phyloP scores from a whole-genome alignment of 2,888 invertebrate genomes.

The Apamea monoglypha region DNA sequence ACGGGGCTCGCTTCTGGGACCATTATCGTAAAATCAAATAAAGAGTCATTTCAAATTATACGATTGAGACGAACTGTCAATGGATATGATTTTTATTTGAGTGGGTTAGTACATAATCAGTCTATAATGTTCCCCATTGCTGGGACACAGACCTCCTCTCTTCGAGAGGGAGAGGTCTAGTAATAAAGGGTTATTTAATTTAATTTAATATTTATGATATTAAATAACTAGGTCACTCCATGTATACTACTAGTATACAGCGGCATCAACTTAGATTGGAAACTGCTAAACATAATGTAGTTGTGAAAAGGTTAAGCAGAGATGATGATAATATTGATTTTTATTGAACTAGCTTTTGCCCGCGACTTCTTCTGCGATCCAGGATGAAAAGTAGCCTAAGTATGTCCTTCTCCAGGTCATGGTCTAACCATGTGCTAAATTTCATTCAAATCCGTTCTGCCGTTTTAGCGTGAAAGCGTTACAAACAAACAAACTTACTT shows the following conservation, averaged over 20 bases:
- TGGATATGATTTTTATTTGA: constrained; percentile 50
- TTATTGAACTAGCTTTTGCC: no score
- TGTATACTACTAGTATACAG: not conserved
- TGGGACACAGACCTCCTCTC: not conserved
- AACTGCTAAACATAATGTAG: not conserved
- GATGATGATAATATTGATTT: not conserved
- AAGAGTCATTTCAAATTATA: constrained; percentile 81
- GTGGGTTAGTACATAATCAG: not conserved
- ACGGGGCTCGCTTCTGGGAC: constrained; percentile 75
- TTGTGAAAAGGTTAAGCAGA: not conserved
- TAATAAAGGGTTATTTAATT: not conserved
- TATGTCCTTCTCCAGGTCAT: no score
- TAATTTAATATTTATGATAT: constrained; percentile 1
- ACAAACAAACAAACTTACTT: no score
- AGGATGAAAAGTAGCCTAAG: no score
- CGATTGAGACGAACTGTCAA: constrained; percentile 80
- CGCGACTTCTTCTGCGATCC: no score
- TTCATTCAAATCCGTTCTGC: no score
- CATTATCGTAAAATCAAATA: constrained; percentile 88
- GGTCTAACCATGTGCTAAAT: no score
- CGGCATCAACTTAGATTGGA: not conserved
- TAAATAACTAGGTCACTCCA: not conserved
- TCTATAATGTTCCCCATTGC: not conserved
- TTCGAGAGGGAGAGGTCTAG: not conserved
- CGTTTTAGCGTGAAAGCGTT: no score